Conservation (phyloP, 2,113 vertebrate genomes). For the Limanda limanda region DNA sequence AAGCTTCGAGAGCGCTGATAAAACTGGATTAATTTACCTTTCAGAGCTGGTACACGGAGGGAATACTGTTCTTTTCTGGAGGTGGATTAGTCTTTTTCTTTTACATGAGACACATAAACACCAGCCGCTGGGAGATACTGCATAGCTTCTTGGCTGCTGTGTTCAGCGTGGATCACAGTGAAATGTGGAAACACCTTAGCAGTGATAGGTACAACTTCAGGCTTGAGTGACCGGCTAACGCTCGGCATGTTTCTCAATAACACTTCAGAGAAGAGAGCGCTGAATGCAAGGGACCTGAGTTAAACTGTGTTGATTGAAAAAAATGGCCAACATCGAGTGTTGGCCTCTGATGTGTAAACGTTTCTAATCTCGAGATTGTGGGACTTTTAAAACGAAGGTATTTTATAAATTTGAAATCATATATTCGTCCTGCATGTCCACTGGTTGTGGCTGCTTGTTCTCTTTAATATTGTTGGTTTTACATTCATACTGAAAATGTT, state of each 20-base stretch:
- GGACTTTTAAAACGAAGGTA: slow-evolving; percentile 1
- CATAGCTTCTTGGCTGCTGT: slow-evolving; percentile 60
- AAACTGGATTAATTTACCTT: slow-evolving; percentile 30
- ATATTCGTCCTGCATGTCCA: not conserved
- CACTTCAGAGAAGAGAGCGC: slow-evolving; percentile 9
- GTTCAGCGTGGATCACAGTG: slow-evolving; percentile 67
- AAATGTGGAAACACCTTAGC: slow-evolving; percentile 41
- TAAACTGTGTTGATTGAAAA: slow-evolving; percentile 7
- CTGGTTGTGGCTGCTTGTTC: not conserved
- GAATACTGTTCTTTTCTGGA: slow-evolving; percentile 28
- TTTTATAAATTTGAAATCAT: not conserved
- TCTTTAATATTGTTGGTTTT: too few relatives aligned
- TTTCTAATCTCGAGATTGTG: slow-evolving; percentile 8
- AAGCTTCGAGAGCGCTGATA: slow-evolving; percentile 26
- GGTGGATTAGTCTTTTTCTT: slow-evolving; percentile 8
- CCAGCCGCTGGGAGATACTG: slow-evolving; percentile 50
- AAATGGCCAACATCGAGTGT: not conserved
- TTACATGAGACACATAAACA: slow-evolving; percentile 39
- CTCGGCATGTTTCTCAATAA: not conserved
- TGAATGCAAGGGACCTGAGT: slow-evolving; percentile 49
- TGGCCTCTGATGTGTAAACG: not conserved
- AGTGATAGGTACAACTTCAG: slow-evolving; percentile 39
- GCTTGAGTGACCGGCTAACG: slow-evolving; percentile 9
- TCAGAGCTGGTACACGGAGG: slow-evolving; percentile 3
- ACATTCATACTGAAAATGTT: not conserved